A percentile compares a stretch with the other conserved stretches of the same genome.
Evolutionary conservation across 1,140 invertebrate species (phyloP).

Genomic region (Micrasema longulum): DNA sequence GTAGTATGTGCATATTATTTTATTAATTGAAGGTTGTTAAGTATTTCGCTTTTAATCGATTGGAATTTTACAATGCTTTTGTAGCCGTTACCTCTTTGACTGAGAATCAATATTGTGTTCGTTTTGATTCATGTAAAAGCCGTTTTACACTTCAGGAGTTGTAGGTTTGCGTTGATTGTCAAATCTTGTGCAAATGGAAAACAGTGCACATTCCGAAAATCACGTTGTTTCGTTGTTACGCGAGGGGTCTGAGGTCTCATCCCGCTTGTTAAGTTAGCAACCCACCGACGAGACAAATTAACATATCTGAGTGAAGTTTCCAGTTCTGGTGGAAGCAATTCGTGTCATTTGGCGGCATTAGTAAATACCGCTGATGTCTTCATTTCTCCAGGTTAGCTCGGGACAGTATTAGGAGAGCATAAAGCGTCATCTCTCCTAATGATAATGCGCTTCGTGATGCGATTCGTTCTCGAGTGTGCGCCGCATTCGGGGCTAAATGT

Average conservation of each 20-base stretch:
- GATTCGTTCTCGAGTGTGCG: slow-evolving; percentile 39
- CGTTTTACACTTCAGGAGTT: too few relatives aligned
- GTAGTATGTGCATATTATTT: too few relatives aligned
- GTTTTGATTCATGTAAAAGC: too few relatives aligned
- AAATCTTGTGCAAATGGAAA: too few relatives aligned
- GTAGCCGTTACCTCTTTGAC: too few relatives aligned
- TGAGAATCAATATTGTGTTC: too few relatives aligned
- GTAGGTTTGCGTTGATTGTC: too few relatives aligned
- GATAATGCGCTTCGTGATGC: slow-evolving; percentile 46
- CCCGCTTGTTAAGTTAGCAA: slow-evolving; percentile 6
- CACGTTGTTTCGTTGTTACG: background rate
- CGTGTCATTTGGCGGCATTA: slow-evolving; percentile 32
- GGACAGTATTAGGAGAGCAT: slow-evolving; percentile 36
- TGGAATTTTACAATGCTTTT: too few relatives aligned
- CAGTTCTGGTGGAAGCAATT: slow-evolving; percentile 18
- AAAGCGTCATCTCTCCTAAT: slow-evolving; percentile 40
- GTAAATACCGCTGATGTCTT: slow-evolving; percentile 38
- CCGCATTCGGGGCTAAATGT: slow-evolving; percentile 42
- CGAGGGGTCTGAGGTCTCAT: slow-evolving; percentile 6
- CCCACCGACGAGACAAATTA: slow-evolving; percentile 32
- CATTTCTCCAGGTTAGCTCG: slow-evolving; percentile 26
- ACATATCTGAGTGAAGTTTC: slow-evolving; percentile 31
- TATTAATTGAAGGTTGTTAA: too few relatives aligned
- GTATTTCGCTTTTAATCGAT: too few relatives aligned
- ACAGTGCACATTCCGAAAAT: too few relatives aligned